These are phyloP conservation scores for Drosophila helvetica DNA, from an alignment of 2,888 invertebrate species.

Conservation along the genomic window DNA sequence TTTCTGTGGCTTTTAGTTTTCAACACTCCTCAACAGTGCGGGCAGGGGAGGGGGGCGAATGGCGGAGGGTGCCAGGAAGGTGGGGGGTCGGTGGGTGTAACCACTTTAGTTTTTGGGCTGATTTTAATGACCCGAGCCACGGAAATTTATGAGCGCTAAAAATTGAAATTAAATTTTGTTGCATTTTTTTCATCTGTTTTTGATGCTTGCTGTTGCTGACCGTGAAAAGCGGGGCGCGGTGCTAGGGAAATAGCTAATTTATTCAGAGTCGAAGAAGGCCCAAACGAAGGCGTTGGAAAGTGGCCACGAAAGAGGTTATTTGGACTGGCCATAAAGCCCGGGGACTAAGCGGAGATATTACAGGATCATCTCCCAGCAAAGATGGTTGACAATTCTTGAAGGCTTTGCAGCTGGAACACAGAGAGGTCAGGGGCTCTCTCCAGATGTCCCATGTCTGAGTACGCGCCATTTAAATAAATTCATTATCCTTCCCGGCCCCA, in stretches of 20 bases:
- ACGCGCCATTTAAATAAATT: slow-evolving; percentile 76
- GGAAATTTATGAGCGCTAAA: slow-evolving; percentile 69
- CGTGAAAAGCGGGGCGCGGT: slow-evolving; percentile 49
- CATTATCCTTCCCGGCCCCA: slow-evolving; percentile 60
- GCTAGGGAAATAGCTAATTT: slow-evolving; percentile 28
- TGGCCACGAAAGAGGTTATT: background rate
- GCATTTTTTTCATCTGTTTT: too few relatives aligned
- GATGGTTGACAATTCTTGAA: slow-evolving; percentile 53
- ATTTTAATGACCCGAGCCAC: slow-evolving; percentile 68
- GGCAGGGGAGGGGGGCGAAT: background rate
- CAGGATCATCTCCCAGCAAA: too few relatives aligned
- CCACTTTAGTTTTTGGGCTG: slow-evolving; percentile 49
- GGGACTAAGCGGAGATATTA: too few relatives aligned
- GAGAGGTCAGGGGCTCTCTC: slow-evolving; percentile 12
- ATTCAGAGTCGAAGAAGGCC: slow-evolving; percentile 15
- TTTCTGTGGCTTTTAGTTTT: slow-evolving; percentile 52
- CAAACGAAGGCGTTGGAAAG: background rate
- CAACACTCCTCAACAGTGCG: slow-evolving; percentile 20
- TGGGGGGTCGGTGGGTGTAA: slow-evolving; percentile 12
- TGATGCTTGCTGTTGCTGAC: slow-evolving; percentile 18
- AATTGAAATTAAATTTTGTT: slow-evolving; percentile 63
- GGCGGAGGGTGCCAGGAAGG: background rate
- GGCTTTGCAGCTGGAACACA: slow-evolving; percentile 53
- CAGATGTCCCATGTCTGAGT: slow-evolving; percentile 56
- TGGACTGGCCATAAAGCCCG: too few relatives aligned